A percentile compares a stretch with the other conserved stretches of the same genome.
Evolutionary conservation across 2,888 invertebrate genomes (phyloP).

Genomic region (Noctua janthina): DNA sequence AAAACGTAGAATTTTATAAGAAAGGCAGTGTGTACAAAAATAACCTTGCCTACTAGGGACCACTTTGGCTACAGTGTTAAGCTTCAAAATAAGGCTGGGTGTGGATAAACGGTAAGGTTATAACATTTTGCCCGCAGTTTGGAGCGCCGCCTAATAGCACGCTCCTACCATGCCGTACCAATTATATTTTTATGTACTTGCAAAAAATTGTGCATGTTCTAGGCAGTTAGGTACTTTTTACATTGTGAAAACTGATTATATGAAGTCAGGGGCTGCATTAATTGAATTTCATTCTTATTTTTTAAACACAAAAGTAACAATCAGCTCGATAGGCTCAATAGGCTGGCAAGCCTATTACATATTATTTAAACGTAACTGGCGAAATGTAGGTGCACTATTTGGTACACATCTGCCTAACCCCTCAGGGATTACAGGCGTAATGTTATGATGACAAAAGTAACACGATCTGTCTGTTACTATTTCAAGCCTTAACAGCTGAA

Average conservation of each 20-base stretch:
- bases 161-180: slow-evolving; percentile 40
- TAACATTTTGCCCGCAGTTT: slow-evolving; percentile 57
- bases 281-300: neutral
- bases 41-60: neutral
- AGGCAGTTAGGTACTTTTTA: neutral
- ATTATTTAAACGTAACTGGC: no score
- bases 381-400: no score
- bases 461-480: no score
- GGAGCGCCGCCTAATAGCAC: slow-evolving; percentile 68
- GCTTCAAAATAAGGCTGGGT: slow-evolving; percentile 52
- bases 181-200: slow-evolving; percentile 48
- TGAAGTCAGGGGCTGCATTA: neutral
- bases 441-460: no score
- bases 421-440: no score
- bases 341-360: no score
- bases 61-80: slow-evolving; percentile 10
- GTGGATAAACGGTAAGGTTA: slow-evolving; percentile 56
- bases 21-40: neutral
- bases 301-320: no score
- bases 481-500: no score
- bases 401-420: no score
- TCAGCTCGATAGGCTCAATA: no score
- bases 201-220: slow-evolving; percentile 20
- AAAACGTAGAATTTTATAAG: neutral
- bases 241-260: neutral